A percentile compares a stretch with the other conserved stretches of the same genome.
Evolutionary conservation across 1,140 invertebrate genomes (phyloP).

Genomic region (Papilio helenus): DNA sequence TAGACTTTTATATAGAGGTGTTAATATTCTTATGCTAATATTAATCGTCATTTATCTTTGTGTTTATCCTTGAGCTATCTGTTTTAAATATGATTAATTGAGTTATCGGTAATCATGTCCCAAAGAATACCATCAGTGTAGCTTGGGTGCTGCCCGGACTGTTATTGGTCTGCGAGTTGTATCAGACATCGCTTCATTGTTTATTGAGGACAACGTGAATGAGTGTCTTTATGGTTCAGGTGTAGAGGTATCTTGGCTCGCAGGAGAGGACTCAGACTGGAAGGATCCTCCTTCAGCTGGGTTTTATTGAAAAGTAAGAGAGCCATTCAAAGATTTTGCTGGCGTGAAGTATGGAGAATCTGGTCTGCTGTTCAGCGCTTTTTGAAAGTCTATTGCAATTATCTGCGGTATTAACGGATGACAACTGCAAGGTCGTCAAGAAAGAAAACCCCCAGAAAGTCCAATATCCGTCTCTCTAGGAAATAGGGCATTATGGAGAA

Average conservation of each 20-base stretch:
- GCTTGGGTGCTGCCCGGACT: not conserved
- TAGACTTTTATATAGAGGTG: conserved; percentile 4
- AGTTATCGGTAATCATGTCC: not conserved
- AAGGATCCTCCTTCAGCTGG: not conserved
- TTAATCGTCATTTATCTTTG: conserved; percentile 1
- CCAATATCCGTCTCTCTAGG: too few species aligned
- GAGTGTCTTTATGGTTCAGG: not conserved
- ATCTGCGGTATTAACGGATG: too few species aligned
- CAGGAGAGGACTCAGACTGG: not conserved
- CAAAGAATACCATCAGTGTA: conserved; percentile 4
- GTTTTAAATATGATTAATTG: not conserved
- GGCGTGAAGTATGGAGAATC: not conserved
- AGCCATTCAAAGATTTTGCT: not conserved
- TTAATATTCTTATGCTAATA: not conserved
- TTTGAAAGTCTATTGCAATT: not conserved
- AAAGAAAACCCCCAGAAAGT: too few species aligned
- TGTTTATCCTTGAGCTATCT: not conserved
- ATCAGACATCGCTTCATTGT: not conserved
- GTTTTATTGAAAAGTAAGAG: conserved; percentile 5
- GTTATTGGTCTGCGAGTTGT: not conserved
- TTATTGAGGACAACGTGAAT: not conserved
- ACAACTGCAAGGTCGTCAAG: too few species aligned
- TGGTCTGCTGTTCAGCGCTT: not conserved
- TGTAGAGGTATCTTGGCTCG: conserved; percentile 3
- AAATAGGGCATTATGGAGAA: too few species aligned